phyloP scores from a whole-genome alignment of 2,113 vertebrate species.

The Syngnathus typhle region DNA sequence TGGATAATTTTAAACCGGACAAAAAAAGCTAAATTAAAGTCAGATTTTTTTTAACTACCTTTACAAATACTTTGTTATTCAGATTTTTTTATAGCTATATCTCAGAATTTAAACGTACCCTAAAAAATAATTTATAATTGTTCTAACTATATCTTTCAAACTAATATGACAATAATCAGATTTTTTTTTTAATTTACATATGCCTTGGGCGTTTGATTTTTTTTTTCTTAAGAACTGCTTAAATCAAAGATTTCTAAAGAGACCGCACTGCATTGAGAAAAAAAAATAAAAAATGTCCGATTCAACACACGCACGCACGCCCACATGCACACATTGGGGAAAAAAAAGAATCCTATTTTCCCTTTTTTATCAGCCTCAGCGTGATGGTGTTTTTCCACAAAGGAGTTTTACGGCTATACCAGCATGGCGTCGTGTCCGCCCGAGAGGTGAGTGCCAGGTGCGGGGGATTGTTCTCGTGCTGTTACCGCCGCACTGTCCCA shows the following conservation, averaged over 20 bases:
- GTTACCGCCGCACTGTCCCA: conserved; percentile 47
- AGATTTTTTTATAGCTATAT: neutral
- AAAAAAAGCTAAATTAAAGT: neutral
- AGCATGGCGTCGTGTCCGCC: conserved; percentile 51
- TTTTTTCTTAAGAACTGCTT: neutral
- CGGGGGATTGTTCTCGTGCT: conserved; percentile 46
- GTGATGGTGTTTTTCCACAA: conserved; percentile 67
- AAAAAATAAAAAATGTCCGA: neutral
- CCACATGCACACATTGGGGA: neutral
- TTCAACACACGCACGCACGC: neutral
- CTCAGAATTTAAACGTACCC: neutral
- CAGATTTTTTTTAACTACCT: neutral
- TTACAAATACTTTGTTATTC: neutral
- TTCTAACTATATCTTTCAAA: neutral
- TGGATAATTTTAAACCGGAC: too few species aligned
- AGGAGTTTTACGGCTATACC: conserved; percentile 66
- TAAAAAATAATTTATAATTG: too few species aligned
- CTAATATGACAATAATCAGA: neutral
- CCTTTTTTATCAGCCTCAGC: conserved; percentile 59
- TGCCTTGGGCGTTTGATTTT: neutral
- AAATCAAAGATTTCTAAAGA: neutral
- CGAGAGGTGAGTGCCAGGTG: conserved; percentile 67
- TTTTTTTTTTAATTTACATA: neutral
- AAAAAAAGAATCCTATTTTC: conserved; percentile 40
- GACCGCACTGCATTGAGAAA: neutral